A percentile compares a stretch with the other conserved stretches of the same genome.
Conservation (phyloP, 2,113 vertebrate species). For the Nibea albiflora region DNA sequence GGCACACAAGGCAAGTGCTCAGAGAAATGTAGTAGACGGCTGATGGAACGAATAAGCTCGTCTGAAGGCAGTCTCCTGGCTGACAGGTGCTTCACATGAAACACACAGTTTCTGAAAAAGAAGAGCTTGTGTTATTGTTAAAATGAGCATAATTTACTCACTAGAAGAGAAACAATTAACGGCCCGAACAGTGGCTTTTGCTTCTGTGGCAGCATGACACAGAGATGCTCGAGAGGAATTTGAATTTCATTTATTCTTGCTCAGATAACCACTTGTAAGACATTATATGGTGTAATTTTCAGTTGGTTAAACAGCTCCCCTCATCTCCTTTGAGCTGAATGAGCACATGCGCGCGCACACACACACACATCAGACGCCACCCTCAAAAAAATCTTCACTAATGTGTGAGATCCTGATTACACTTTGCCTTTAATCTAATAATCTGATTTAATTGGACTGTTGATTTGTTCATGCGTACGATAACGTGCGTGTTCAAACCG, state of each 20-base stretch:
- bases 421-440: constrained; percentile 53
- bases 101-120: constrained; percentile 43
- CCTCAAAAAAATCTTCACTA: constrained; percentile 30
- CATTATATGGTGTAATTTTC: constrained; percentile 33
- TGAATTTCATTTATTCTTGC: constrained; percentile 41
- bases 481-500: neutral
- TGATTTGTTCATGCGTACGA: constrained; percentile 48
- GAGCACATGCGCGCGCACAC: constrained; percentile 5
- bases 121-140: constrained; percentile 23
- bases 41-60: constrained; percentile 68
- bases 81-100: constrained; percentile 68
- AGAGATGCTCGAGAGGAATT: constrained; percentile 22
- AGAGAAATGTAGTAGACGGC: constrained; percentile 48
- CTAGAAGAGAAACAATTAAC: constrained; percentile 19
- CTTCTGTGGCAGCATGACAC: constrained; percentile 6
- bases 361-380: constrained; percentile 15
- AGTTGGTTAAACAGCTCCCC: constrained; percentile 26
- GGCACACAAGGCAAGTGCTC: constrained; percentile 27
- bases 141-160: constrained; percentile 24
- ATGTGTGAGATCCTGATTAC: constrained; percentile 30
- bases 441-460: constrained; percentile 47
- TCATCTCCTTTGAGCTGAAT: constrained; percentile 38
- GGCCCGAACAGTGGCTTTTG: constrained; percentile 25
- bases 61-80: constrained; percentile 56
- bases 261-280: constrained; percentile 34